A percentile compares a stretch with the other conserved stretches of the same genome.
Conservation (phyloP, 2,888 invertebrate genomes). For the Criorhina ranunculi region DNA sequence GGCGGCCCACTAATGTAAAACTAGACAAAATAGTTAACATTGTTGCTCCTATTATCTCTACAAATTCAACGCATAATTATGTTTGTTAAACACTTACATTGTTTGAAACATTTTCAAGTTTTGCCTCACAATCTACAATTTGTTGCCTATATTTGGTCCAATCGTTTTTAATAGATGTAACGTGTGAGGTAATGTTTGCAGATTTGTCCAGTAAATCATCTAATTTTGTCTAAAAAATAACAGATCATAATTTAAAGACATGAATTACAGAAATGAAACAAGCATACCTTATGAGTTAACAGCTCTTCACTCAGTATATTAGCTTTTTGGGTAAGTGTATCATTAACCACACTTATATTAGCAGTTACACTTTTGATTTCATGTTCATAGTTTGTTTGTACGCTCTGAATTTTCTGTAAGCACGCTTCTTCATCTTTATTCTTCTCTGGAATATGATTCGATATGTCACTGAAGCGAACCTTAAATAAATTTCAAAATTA, state of each 20-base stretch:
- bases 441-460: constrained; percentile 58
- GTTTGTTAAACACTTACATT: constrained; percentile 78
- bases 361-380: constrained; percentile 79
- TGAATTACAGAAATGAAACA: not conserved
- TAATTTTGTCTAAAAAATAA: constrained; percentile 79
- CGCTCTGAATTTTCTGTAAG: constrained; percentile 49
- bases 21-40: no score
- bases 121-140: constrained; percentile 79
- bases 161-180: constrained; percentile 82
- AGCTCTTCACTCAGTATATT: constrained; percentile 81
- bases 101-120: constrained; percentile 79
- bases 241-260: not conserved
- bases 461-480: constrained; percentile 56
- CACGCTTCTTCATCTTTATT: constrained; percentile 48
- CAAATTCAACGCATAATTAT: no score
- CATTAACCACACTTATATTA: constrained; percentile 81
- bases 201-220: constrained; percentile 81
- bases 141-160: constrained; percentile 82
- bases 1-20: no score
- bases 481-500: constrained; percentile 12
- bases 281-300: constrained; percentile 80
- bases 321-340: constrained; percentile 81
- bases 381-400: constrained; percentile 50
- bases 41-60: no score
- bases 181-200: constrained; percentile 83